Evolutionary conservation across 1,140 invertebrate species (phyloP).

Genomic region (Drosophila watanabei): DNA sequence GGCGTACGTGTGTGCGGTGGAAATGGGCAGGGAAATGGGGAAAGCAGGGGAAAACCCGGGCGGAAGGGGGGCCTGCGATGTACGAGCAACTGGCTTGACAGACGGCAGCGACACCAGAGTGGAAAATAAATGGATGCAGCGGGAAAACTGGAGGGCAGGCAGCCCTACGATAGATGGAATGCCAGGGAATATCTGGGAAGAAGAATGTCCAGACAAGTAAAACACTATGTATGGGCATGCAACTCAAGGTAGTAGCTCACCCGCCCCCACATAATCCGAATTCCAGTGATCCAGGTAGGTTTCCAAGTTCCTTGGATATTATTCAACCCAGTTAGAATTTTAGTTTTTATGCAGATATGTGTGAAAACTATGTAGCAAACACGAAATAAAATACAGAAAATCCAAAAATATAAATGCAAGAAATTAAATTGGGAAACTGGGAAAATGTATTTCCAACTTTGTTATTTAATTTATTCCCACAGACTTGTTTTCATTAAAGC

Average conservation of each 20-base stretch:
- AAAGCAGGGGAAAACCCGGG: conserved; percentile 24
- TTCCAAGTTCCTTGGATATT: conserved; percentile 11
- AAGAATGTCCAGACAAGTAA: conserved; percentile 35
- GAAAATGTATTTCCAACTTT: background rate
- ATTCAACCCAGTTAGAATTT: background rate
- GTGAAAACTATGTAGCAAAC: background rate
- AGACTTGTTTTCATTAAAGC: background rate
- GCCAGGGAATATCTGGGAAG: conserved; percentile 14
- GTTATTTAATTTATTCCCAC: background rate
- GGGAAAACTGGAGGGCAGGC: conserved; percentile 24
- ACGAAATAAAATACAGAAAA: background rate
- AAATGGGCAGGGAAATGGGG: conserved; percentile 15
- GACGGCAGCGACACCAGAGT: conserved; percentile 55
- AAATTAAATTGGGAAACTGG: background rate
- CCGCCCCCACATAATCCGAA: conserved; percentile 2
- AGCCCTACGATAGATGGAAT: conserved; percentile 39
- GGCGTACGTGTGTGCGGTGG: conserved; percentile 58
- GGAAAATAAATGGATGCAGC: conserved; percentile 51
- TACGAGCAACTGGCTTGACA: conserved; percentile 67
- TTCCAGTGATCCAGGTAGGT: background rate
- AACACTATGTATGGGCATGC: conserved; percentile 13
- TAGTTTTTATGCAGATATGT: background rate
- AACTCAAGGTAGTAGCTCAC: conserved; percentile 7
- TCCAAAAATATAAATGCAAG: background rate
- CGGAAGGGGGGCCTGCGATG: conserved; percentile 3